Percentiles rank a stretch among this genome's conserved stretches.
Evolutionary conservation across 2,113 vertebrate species (phyloP).

Genomic region (Menura novaehollandiae): DNA sequence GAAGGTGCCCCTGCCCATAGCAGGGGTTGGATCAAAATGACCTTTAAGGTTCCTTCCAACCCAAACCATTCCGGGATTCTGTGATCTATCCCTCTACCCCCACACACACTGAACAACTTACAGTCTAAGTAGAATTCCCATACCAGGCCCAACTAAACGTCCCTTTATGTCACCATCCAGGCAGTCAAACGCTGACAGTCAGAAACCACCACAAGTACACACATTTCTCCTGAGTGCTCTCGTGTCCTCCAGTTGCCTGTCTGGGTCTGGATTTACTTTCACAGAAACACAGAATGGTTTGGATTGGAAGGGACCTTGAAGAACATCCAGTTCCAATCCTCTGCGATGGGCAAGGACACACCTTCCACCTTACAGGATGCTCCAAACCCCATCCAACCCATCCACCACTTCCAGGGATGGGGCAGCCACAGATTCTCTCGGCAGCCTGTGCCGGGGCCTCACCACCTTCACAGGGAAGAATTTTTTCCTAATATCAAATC

Average conservation of each 20-base stretch:
- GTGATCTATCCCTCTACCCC: not conserved
- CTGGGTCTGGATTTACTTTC: not conserved
- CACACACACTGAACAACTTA: not conserved
- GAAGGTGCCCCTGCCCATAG: not conserved
- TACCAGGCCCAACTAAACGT: not conserved
- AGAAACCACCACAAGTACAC: not conserved
- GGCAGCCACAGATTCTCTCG: not conserved
- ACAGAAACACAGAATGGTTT: not conserved
- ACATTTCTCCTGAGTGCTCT: not conserved
- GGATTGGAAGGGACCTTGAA: not conserved
- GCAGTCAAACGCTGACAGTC: not conserved
- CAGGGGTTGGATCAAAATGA: not conserved
- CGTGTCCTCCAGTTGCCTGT: not conserved
- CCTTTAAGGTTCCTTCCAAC: not conserved
- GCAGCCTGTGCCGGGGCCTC: not conserved
- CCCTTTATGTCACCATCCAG: not conserved
- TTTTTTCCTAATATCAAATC: not conserved
- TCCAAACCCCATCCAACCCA: fast-evolving
- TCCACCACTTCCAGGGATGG: not conserved
- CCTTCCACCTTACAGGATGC: fast-evolving
- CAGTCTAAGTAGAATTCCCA: not conserved
- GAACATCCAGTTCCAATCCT: not conserved
- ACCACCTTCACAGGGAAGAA: not conserved
- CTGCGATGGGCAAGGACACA: not conserved
- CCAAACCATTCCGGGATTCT: not conserved